A percentile compares a stretch with the other conserved stretches of the same genome.
These are phyloP conservation scores for Himalopsyche anomala DNA, from an alignment of 2,888 invertebrate species.

Conservation along the genomic window DNA sequence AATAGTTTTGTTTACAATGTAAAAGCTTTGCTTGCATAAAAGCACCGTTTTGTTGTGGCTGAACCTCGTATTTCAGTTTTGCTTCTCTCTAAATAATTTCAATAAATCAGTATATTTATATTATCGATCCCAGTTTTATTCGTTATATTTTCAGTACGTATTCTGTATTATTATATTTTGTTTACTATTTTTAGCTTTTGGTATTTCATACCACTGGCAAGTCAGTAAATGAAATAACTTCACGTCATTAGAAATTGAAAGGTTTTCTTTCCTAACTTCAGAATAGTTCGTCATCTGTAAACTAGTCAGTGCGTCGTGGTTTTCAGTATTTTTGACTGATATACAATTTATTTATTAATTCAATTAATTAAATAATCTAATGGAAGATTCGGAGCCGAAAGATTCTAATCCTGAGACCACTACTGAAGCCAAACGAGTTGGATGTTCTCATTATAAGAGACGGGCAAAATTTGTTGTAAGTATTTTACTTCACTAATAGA, in stretches of 20 bases:
- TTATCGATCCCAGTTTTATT: too few relatives aligned
- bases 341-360: slow-evolving; percentile 45
- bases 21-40: too few relatives aligned
- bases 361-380: slow-evolving; percentile 51
- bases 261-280: slow-evolving; percentile 47
- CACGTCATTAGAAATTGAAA: slow-evolving; percentile 49
- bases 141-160: too few relatives aligned
- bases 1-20: too few relatives aligned
- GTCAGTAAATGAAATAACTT: slow-evolving; percentile 1
- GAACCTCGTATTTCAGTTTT: too few relatives aligned
- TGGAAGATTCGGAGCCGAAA: slow-evolving; percentile 54
- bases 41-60: too few relatives aligned
- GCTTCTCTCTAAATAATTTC: too few relatives aligned
- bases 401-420: slow-evolving; percentile 44
- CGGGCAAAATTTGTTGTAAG: slow-evolving; percentile 92
- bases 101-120: too few relatives aligned
- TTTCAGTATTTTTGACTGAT: slow-evolving; percentile 34
- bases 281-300: slow-evolving; percentile 54
- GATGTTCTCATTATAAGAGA: slow-evolving; percentile 90
- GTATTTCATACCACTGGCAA: not conserved
- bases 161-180: too few relatives aligned
- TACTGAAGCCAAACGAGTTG: slow-evolving; percentile 75
- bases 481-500: slow-evolving; percentile 63
- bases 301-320: slow-evolving; percentile 53
- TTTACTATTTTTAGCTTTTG: too few relatives aligned